Conservation (phyloP, 2,888 invertebrate species). For the Gymnosoma rotundatum region DNA sequence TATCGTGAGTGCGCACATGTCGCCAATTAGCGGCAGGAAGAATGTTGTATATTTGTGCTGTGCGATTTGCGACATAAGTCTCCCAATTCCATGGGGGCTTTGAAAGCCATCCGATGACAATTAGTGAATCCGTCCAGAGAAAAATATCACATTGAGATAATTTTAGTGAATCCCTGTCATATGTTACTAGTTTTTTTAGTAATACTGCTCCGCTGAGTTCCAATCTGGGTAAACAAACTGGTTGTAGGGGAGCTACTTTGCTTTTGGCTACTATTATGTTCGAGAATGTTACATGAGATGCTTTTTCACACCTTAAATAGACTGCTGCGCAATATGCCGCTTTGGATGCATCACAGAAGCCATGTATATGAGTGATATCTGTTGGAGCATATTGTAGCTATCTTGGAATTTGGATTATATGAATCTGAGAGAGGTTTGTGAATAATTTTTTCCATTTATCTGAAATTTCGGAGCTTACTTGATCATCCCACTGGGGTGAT, state of each 20-base stretch:
- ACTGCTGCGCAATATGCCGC: constrained; percentile 11
- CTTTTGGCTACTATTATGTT: constrained; percentile 46
- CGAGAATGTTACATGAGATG: neutral
- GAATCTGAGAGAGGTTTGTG: constrained; percentile 5
- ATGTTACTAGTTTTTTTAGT: constrained; percentile 8
- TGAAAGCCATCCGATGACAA: constrained; percentile 1
- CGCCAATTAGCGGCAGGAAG: constrained; percentile 3
- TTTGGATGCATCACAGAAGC: constrained; percentile 41
- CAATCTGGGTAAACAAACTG: neutral
- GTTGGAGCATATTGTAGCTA: constrained; percentile 26
- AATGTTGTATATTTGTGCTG: constrained; percentile 3
- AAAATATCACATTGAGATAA: neutral
- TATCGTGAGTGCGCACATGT: constrained; percentile 17
- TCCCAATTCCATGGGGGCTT: constrained; percentile 24
- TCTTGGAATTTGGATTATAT: constrained; percentile 23
- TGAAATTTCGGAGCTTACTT: neutral
- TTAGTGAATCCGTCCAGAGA: constrained; percentile 16
- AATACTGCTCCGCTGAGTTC: constrained; percentile 14
- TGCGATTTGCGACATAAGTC: constrained; percentile 29
- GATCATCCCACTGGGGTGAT: constrained; percentile 56
- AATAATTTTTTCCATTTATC: constrained; percentile 19
- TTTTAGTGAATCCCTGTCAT: neutral
- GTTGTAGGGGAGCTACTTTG: constrained; percentile 35
- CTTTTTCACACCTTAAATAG: neutral
- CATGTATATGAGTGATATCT: constrained; percentile 26